A percentile compares a stretch with the other conserved stretches of the same genome.
Evolutionary conservation across 1,140 invertebrate species (phyloP).

Genomic region (Drosophila varians): DNA sequence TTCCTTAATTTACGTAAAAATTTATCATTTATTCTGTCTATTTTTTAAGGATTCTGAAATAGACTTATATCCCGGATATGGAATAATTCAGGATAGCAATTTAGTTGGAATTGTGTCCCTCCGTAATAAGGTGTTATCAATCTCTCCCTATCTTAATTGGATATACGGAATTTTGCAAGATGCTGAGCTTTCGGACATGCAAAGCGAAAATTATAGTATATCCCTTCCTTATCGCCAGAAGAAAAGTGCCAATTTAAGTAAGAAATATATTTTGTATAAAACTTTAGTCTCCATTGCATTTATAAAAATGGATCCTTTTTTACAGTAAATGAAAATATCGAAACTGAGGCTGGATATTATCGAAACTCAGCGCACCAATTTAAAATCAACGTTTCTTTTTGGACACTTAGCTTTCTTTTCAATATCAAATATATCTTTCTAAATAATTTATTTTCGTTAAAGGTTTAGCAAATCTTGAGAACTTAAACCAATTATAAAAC

Average conservation of each 20-base stretch:
- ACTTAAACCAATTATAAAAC: not conserved
- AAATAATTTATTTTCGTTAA: not conserved
- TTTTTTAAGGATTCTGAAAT: not conserved
- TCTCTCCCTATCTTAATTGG: conserved; percentile 29
- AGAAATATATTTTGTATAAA: conserved; percentile 4
- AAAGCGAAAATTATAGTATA: conserved; percentile 15
- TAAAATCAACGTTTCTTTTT: not conserved
- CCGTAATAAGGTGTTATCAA: conserved; percentile 5
- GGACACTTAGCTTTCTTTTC: not conserved
- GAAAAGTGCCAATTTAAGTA: conserved; percentile 31
- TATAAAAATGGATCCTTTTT: not conserved
- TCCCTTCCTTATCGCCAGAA: conserved; percentile 36
- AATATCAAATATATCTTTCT: not conserved
- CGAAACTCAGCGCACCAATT: not conserved
- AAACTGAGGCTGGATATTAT: not conserved
- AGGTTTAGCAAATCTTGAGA: too few species aligned
- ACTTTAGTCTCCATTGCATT: not conserved
- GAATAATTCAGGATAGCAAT: conserved; percentile 21
- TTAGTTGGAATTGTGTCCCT: conserved; percentile 32
- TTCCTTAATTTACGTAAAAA: not conserved
- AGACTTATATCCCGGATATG: conserved; percentile 21
- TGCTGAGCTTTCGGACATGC: conserved; percentile 23
- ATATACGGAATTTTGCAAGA: conserved; percentile 40
- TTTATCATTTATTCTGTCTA: not conserved
- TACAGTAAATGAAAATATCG: conserved; percentile 10